Evolutionary conservation across 2,888 invertebrate genomes (phyloP).

Genomic region (Cephus runcator): DNA sequence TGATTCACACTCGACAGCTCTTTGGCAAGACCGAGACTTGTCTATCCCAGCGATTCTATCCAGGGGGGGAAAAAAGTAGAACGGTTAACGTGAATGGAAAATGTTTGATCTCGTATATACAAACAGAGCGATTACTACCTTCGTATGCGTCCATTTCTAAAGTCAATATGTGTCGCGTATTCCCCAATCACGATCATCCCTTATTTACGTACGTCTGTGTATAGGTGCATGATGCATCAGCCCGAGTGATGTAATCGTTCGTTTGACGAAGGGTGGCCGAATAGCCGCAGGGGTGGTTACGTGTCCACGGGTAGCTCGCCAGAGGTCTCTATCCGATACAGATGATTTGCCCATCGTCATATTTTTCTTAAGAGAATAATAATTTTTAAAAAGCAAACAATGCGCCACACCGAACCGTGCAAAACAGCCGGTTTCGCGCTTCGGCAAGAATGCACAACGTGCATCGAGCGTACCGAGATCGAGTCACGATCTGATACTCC

Average conservation of each 20-base stretch:
- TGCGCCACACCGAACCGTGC: not conserved
- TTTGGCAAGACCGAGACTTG: not conserved
- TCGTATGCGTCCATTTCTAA: not conserved
- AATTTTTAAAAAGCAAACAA: not conserved
- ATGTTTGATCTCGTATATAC: not conserved
- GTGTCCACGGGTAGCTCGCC: not conserved
- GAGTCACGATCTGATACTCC: not conserved
- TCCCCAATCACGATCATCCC: not conserved
- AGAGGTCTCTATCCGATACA: not conserved
- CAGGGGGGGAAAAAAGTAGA: not conserved
- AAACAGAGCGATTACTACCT: not conserved
- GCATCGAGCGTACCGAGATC: not conserved
- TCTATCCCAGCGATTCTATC: not conserved
- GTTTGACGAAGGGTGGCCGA: slow-evolving; percentile 40
- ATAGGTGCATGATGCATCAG: slow-evolving; percentile 44
- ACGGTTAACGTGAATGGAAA: not conserved
- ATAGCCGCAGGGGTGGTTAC: slow-evolving; percentile 24
- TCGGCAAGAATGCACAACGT: not conserved
- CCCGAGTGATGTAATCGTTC: slow-evolving; percentile 51
- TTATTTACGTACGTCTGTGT: not conserved
- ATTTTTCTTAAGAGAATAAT: not conserved
- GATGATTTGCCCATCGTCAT: not conserved
- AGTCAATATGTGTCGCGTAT: slow-evolving; percentile 3
- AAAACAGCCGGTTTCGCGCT: not conserved
- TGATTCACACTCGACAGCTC: not conserved